Percentiles rank a stretch among this genome's conserved stretches.
Conservation (phyloP, 2,888 invertebrate species). For the Neoitamus cyanurus region DNA sequence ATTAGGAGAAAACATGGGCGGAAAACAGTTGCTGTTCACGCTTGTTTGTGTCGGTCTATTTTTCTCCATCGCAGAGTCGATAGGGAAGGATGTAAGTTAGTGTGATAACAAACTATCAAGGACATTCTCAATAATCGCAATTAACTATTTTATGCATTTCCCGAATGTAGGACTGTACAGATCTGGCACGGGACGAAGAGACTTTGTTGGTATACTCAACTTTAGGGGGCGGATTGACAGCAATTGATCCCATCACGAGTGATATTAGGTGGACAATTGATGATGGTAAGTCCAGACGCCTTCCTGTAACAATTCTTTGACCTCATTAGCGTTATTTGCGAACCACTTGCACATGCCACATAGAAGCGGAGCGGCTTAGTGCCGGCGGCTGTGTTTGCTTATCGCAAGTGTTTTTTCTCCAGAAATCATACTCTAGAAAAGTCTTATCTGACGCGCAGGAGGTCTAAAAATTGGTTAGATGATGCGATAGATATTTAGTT, state of each 20-base stretch:
- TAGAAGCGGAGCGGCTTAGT: background rate
- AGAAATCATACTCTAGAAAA: background rate
- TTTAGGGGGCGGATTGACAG: constrained; percentile 90
- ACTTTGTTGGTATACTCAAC: constrained; percentile 89
- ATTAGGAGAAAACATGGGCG: background rate
- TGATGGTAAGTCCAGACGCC: constrained; percentile 76
- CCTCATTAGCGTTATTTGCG: background rate
- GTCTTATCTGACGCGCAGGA: background rate
- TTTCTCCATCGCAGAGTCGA: constrained; percentile 26
- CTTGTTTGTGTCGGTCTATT: constrained; percentile 25
- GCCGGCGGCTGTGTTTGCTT: constrained; percentile 21
- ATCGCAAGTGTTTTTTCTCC: constrained; percentile 31
- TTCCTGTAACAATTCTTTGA: background rate
- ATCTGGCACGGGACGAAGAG: constrained; percentile 77
- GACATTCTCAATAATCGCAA: background rate
- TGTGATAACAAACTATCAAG: background rate
- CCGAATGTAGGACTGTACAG: constrained; percentile 70
- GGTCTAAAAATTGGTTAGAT: background rate
- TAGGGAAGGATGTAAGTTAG: constrained; percentile 43
- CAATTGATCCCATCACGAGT: constrained; percentile 88
- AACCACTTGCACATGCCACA: background rate
- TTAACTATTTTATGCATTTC: background rate
- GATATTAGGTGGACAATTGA: constrained; percentile 89
- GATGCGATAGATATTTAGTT: background rate
- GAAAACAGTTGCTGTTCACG: constrained; percentile 37